phyloP scores from a whole-genome alignment of 2,888 invertebrate genomes.

The Lordiphosa andalusiaca region DNA sequence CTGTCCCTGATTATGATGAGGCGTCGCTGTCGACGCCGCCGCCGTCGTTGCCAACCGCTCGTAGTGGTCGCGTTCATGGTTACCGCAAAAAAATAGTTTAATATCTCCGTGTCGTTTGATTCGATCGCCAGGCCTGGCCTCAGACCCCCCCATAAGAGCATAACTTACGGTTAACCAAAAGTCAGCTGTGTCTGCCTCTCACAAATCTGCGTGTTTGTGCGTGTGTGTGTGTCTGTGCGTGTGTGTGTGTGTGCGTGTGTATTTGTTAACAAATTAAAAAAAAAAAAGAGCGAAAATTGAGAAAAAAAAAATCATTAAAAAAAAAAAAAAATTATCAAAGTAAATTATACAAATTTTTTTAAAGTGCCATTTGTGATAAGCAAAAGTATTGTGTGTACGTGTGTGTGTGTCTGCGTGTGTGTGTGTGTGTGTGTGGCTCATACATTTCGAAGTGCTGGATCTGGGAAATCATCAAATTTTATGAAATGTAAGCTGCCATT shows the following conservation, averaged over 20 bases:
- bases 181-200: conserved; percentile 14
- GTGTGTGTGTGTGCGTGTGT: conserved; percentile 10
- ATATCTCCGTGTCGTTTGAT: conserved; percentile 80
- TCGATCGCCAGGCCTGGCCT: conserved; percentile 73
- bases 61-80: conserved; percentile 80
- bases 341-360: too few relatives aligned
- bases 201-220: too few relatives aligned
- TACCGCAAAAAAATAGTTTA: conserved; percentile 81
- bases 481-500: too few relatives aligned
- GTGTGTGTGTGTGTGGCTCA: too few relatives aligned
- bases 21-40: conserved; percentile 52
- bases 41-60: conserved; percentile 73
- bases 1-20: too few relatives aligned
- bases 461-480: too few relatives aligned
- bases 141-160: conserved; percentile 4
- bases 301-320: too few relatives aligned
- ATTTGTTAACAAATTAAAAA: background rate
- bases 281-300: conserved; percentile 4
- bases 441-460: too few relatives aligned
- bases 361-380: too few relatives aligned
- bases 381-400: too few relatives aligned
- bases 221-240: conserved; percentile 9
- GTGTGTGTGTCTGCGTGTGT: too few relatives aligned
- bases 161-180: background rate
- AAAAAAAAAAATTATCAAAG: background rate